These are phyloP conservation scores for Gambusia holbrooki DNA, from an alignment of 2,113 vertebrate genomes.

Conservation along the genomic window DNA sequence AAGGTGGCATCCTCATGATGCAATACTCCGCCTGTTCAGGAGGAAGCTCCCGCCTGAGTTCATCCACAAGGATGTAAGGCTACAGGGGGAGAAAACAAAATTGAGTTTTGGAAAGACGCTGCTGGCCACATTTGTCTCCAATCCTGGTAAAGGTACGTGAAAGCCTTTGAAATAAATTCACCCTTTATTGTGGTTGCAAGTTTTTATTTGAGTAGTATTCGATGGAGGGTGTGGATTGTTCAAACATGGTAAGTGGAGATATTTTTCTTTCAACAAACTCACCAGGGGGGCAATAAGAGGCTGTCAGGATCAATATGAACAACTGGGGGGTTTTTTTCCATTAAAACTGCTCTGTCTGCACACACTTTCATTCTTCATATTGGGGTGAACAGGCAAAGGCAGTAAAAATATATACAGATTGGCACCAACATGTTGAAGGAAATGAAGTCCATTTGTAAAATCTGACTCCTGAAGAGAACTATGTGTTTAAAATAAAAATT, in stretches of 20 bases:
- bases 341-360: neutral
- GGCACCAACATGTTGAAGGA: neutral
- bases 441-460: neutral
- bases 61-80: conserved; percentile 92
- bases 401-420: too few species aligned
- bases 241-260: too few species aligned
- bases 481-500: too few species aligned
- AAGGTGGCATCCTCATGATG: conserved; percentile 90
- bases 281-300: too few species aligned
- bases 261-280: too few species aligned
- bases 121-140: neutral
- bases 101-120: neutral
- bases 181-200: too few species aligned
- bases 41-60: conserved; percentile 90
- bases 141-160: too few species aligned
- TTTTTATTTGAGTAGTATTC: neutral
- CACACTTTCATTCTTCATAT: neutral
- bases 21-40: conserved; percentile 93
- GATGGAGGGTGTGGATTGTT: neutral
- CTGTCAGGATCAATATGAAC: neutral
- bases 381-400: too few species aligned
- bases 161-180: too few species aligned
- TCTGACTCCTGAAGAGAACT: neutral
- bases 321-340: neutral
- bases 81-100: conserved; percentile 48